Conservation (phyloP, 2,888 invertebrate species). For the Scrobipalpa atriplicella region DNA sequence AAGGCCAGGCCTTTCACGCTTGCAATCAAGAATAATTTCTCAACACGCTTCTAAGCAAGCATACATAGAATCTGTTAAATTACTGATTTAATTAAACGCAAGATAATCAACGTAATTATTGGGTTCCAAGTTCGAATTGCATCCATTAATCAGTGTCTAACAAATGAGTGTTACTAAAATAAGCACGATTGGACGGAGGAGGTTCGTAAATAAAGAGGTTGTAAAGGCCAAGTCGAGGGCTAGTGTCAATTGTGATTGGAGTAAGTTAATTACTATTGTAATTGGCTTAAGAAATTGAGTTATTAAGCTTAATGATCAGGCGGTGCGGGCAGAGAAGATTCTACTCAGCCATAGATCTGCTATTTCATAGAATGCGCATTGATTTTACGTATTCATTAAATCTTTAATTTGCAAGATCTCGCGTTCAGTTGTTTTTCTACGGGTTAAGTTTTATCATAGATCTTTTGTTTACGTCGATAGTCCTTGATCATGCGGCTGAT, state of each 20-base stretch:
- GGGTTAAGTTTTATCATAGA: too few relatives aligned
- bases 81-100: constrained; percentile 24
- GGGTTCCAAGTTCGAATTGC: constrained; percentile 26
- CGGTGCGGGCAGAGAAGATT: neutral
- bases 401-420: too few relatives aligned
- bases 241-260: constrained; percentile 25
- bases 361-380: too few relatives aligned
- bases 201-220: constrained; percentile 11
- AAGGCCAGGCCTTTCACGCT: too few relatives aligned
- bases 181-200: neutral
- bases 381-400: too few relatives aligned
- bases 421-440: too few relatives aligned
- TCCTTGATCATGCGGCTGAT: too few relatives aligned
- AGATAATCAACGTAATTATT: constrained; percentile 26
- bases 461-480: too few relatives aligned
- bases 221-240: constrained; percentile 10
- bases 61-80: neutral
- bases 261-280: constrained; percentile 29
- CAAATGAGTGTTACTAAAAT: constrained; percentile 6
- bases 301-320: constrained; percentile 27
- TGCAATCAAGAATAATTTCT: neutral
- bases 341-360: too few relatives aligned
- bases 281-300: constrained; percentile 21
- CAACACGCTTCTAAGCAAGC: neutral
- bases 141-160: constrained; percentile 24